Conservation (phyloP, 2,113 vertebrate species). For the Scomber colias region DNA sequence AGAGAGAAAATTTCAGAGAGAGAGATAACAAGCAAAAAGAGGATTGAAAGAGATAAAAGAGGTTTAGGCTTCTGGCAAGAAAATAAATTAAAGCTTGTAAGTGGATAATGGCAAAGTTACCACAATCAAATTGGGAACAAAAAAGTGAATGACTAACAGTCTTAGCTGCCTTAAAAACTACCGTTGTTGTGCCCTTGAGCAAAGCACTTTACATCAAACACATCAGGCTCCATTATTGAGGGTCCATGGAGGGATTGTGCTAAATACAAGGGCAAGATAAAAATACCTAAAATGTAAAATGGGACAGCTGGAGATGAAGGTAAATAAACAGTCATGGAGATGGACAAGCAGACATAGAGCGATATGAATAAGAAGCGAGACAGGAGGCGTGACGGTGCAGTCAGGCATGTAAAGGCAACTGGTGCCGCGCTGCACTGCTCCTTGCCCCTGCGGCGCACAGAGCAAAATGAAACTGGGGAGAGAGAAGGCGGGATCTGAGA, state of each 20-base stretch:
- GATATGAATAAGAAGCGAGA: constrained; percentile 61
- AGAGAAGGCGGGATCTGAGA: constrained; percentile 14
- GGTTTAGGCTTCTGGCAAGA: constrained; percentile 19
- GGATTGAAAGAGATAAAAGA: constrained; percentile 26
- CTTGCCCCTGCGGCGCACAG: constrained; percentile 38
- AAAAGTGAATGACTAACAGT: not conserved
- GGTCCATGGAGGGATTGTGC: not conserved
- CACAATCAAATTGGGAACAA: constrained; percentile 7
- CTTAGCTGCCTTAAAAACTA: not conserved
- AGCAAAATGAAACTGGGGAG: constrained; percentile 52
- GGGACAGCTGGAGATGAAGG: constrained; percentile 19
- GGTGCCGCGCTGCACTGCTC: constrained; percentile 49
- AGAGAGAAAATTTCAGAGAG: constrained; percentile 7
- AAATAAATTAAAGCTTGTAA: constrained; percentile 17
- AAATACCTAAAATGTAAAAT: constrained; percentile 19
- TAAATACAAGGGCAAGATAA: not conserved
- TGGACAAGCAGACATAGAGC: constrained; percentile 54
- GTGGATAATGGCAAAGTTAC: constrained; percentile 13
- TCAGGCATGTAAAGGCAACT: constrained; percentile 73
- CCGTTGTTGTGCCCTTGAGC: not conserved
- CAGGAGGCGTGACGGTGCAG: constrained; percentile 59
- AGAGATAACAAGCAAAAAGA: constrained; percentile 44
- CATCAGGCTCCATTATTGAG: not conserved
- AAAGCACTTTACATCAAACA: not conserved
- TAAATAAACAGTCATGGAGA: constrained; percentile 51